phyloP scores from a whole-genome alignment of 2,113 vertebrate genomes.

The Oenanthe melanoleuca region DNA sequence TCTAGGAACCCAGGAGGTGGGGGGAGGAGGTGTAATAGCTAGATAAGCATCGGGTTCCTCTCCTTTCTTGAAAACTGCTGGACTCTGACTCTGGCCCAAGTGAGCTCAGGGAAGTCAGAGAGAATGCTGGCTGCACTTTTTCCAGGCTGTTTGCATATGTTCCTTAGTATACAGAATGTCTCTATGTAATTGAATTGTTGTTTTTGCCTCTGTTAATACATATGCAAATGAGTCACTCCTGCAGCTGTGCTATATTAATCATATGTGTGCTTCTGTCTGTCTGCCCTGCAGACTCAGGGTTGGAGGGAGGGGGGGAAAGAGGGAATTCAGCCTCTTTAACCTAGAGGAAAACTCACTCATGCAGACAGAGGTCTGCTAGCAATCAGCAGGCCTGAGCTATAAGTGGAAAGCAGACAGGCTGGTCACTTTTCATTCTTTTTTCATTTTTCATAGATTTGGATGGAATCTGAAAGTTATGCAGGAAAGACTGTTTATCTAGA shows the following conservation, averaged over 20 bases:
- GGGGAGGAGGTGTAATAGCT: background rate
- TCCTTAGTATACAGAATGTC: constrained; percentile 78
- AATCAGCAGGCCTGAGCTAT: constrained; percentile 44
- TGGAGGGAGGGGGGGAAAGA: constrained; percentile 47
- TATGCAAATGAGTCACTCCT: constrained; percentile 74
- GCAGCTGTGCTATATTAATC: constrained; percentile 84
- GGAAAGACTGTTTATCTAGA: constrained; percentile 12
- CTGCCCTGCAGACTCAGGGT: constrained; percentile 74
- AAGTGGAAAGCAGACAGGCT: constrained; percentile 12
- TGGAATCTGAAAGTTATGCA: constrained; percentile 20
- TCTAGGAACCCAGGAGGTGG: background rate
- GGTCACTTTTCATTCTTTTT: constrained; percentile 46
- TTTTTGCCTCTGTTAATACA: constrained; percentile 83
- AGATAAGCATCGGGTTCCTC: constrained; percentile 51
- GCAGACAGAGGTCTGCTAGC: constrained; percentile 63
- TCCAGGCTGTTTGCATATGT: constrained; percentile 72
- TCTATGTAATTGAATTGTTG: constrained; percentile 82
- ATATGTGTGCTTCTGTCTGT: constrained; percentile 76
- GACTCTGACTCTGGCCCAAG: constrained; percentile 26
- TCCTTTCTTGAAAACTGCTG: constrained; percentile 42
- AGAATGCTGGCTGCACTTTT: constrained; percentile 59
- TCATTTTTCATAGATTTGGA: constrained; percentile 21
- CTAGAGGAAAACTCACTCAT: constrained; percentile 69
- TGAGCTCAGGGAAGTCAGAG: constrained; percentile 48
- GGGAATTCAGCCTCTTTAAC: constrained; percentile 67